Base-by-base conservation (phyloP, 2,888 invertebrate genomes). In the Linyphia triangularis region DNA sequence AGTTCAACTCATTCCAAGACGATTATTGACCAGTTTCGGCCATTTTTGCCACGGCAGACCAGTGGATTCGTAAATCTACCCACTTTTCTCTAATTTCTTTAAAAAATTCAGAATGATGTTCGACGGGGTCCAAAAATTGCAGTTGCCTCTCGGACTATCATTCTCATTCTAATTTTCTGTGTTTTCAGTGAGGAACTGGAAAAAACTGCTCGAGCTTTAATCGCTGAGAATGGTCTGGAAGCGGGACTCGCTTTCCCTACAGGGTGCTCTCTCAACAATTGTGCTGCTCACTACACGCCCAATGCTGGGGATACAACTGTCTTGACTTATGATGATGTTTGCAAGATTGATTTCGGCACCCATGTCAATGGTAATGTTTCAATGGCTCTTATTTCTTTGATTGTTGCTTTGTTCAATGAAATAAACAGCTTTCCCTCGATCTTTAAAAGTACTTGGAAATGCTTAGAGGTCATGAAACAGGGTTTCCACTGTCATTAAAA, bases 271-370 rank as follows among this genome's bases (percentile, higher is more conserved):
- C 94, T 99, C 43, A 99, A 99, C 93, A 97, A 99, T 93, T 99
- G 99, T 92, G 99, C 99, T 82, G 99, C 99, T 75, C 99, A 99
- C 94, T 99, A 99, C 92, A 99, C 99, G 16, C 99, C 99, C 4
- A 99, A 99, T 93, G 98, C 98, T 79, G 99, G 98, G 13, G 99
- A 99, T 93, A 94, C 96, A 10, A 99, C 99, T 0, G 98, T 99
- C 10, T 94, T 99, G 72, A 95, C 96, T 91, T 97, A 97, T 92
- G 98, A 99, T 92, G 99, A 99, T 93, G 99, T 99, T 2, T 98
- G 98, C 91, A 99, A 99, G 94, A 98, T 99, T 91, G 99, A 99
- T 93, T 99, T 99, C 93, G 99, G 99, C 75, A 99, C 98, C 1
- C 99, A 99, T 93, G 97, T 99, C 90, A 99, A 99, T 93, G 99